These are phyloP conservation scores for Tetramorium bicarinatum DNA, from an alignment of 2,888 invertebrate species.

Conservation along the genomic window DNA sequence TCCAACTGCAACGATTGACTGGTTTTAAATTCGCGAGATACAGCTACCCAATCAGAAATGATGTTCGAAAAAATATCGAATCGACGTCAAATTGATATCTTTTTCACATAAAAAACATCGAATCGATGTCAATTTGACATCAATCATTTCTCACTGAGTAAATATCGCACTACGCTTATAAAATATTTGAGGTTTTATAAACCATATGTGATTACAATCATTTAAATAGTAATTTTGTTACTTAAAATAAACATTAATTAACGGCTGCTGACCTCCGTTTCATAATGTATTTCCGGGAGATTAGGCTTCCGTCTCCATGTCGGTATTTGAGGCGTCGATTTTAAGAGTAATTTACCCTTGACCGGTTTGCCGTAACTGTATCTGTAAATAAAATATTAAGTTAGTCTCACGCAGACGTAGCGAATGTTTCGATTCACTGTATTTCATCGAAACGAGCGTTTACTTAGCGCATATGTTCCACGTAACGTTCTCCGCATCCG, in stretches of 20 bases:
- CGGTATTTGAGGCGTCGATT: constrained; percentile 83
- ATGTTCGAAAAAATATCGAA: no score
- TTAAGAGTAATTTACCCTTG: constrained; percentile 87
- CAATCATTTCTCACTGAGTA: no score
- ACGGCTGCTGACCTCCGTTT: constrained; percentile 77
- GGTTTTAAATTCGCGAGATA: not conserved
- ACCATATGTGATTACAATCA: not conserved
- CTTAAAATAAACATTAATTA: not conserved
- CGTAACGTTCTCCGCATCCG: constrained; percentile 85
- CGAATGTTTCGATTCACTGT: not conserved
- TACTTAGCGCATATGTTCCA: constrained; percentile 88
- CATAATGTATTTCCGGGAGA: constrained; percentile 82
- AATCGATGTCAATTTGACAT: no score
- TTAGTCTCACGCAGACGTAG: not conserved
- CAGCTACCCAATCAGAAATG: no score
- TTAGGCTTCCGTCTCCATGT: constrained; percentile 83
- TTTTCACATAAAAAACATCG: no score
- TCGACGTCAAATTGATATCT: no score
- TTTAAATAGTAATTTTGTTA: not conserved
- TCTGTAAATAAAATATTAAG: constrained; percentile 79
- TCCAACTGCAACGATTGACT: constrained; percentile 67
- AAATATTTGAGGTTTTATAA: not conserved
- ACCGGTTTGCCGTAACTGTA: constrained; percentile 90
- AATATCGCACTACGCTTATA: not conserved
- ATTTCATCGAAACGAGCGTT: constrained; percentile 52